phyloP scores from a whole-genome alignment of 2,888 invertebrate genomes.

The Crocallis elinguaria region DNA sequence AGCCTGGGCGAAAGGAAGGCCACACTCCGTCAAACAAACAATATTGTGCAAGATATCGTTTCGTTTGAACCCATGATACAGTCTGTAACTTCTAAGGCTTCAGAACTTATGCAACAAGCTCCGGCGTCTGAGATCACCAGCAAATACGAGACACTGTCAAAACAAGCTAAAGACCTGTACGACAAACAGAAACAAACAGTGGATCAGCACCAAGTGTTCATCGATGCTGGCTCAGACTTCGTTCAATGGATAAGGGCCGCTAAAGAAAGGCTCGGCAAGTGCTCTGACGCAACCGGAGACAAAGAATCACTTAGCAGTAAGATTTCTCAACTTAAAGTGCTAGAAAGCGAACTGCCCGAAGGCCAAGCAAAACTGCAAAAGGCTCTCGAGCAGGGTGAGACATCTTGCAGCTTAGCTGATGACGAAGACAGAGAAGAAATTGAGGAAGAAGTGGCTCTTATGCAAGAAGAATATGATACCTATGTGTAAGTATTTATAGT shows the following conservation, averaged over 20 bases:
- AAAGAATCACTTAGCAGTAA: conserved; percentile 95
- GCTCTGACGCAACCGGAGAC: conserved; percentile 96
- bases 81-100: conserved; percentile 96
- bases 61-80: conserved; percentile 99
- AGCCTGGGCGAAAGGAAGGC: conserved; percentile 95
- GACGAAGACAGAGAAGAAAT: conserved; percentile 95
- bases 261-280: conserved; percentile 95
- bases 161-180: conserved; percentile 95
- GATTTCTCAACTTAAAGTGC: conserved; percentile 92
- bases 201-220: conserved; percentile 95
- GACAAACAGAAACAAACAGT: conserved; percentile 95
- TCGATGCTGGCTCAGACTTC: conserved; percentile 96
- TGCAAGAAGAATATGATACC: conserved; percentile 96
- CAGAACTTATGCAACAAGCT: conserved; percentile 94
- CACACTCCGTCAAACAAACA: conserved; percentile 94
- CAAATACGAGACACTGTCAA: conserved; percentile 95
- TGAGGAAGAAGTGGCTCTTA: conserved; percentile 94
- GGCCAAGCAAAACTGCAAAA: conserved; percentile 93
- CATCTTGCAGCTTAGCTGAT: conserved; percentile 93
- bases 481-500: conserved; percentile 87
- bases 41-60: conserved; percentile 97
- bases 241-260: conserved; percentile 96
- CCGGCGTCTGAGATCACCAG: conserved; percentile 96
- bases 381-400: conserved; percentile 93
- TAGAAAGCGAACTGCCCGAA: conserved; percentile 92